Conservation (phyloP, 2,888 invertebrate species). For the Horisme vitalbata region DNA sequence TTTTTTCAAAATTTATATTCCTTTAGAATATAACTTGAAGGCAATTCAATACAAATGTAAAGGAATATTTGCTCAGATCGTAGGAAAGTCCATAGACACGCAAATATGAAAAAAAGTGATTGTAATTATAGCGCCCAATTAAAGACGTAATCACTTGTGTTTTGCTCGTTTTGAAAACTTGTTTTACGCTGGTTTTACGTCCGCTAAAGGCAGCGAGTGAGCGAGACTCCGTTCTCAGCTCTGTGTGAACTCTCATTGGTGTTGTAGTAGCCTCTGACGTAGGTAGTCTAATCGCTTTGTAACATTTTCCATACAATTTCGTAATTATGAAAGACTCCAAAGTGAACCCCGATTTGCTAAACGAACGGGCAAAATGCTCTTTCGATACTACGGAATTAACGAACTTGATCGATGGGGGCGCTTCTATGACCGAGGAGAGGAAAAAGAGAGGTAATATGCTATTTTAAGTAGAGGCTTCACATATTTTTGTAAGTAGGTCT, state of each 20-base stretch:
- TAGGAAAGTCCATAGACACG: too few relatives aligned
- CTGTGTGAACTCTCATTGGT: slow-evolving; percentile 2
- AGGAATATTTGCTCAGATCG: too few relatives aligned
- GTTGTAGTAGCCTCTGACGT: slow-evolving; percentile 12
- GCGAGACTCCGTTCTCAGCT: too few relatives aligned
- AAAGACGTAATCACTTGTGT: slow-evolving; percentile 6
- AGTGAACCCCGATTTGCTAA: slow-evolving; percentile 87
- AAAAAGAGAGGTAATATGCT: slow-evolving; percentile 77
- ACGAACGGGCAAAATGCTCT: slow-evolving; percentile 89
- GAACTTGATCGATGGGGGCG: slow-evolving; percentile 90
- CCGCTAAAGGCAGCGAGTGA: background rate
- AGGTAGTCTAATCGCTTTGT: slow-evolving; percentile 9
- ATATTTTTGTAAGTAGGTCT: too few relatives aligned
- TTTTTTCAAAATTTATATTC: too few relatives aligned
- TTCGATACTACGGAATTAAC: slow-evolving; percentile 90
- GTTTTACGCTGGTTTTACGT: slow-evolving; percentile 20
- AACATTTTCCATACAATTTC: slow-evolving; percentile 9
- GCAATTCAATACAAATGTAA: too few relatives aligned
- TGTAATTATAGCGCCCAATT: background rate
- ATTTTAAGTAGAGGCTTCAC: too few relatives aligned
- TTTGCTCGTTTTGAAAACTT: slow-evolving; percentile 20
- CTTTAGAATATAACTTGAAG: too few relatives aligned
- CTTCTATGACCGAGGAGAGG: slow-evolving; percentile 87
- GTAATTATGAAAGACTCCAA: slow-evolving; percentile 49
- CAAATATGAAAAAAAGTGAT: too few relatives aligned